Base-by-base conservation (phyloP, 2,888 invertebrate genomes). In the Leptopilina myrica region DNA sequence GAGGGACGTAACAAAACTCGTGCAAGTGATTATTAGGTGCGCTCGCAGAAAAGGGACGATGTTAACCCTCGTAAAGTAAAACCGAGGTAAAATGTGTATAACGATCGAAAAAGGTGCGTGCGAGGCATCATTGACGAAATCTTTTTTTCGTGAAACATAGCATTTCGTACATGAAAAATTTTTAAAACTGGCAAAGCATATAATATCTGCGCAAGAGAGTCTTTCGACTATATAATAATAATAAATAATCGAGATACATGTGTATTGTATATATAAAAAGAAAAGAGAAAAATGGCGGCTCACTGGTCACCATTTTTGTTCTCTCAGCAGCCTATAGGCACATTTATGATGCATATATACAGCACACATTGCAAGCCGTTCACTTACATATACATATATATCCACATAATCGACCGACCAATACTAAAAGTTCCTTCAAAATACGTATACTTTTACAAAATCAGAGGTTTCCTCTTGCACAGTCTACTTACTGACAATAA, bases 21-120 rank as follows among this genome's bases (percentile, higher is more conserved):
- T 33, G 33, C 80, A 46, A 83, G 78, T 85, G 84, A 84, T 85
- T 84, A 82, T 82, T 77, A 78, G 84, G 81, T 83, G 78, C 75
- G 83, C 83, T 80, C 81, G 33, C 33, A 82, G 80, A 81, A 80
- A 49, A 82, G 62, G 79, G 66, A 79, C 80, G 80, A 82, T 80
- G 77, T 79, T 80, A 77, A 81, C 79, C 80, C 64, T 80, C 62
- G 26, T 75, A 78, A 79, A 77, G 78, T 64, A 73, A 43, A 43
- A 33, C 73, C 80, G 67, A 78, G 73, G 78, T 77, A 65, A 77
- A 76, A 80, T 33, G 33, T 33, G 33, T 33, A 79, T 80, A 81
- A 82, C 78, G 79, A 82, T 80, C 84, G 80, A 82, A 80, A n/a
- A 76, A 81, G 81, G 79, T 80, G 82, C 81, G 80, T 80, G 82